These are phyloP conservation scores for Trachymyrmex cornetzi DNA, from an alignment of 1,140 invertebrate genomes.

Conservation along the genomic window DNA sequence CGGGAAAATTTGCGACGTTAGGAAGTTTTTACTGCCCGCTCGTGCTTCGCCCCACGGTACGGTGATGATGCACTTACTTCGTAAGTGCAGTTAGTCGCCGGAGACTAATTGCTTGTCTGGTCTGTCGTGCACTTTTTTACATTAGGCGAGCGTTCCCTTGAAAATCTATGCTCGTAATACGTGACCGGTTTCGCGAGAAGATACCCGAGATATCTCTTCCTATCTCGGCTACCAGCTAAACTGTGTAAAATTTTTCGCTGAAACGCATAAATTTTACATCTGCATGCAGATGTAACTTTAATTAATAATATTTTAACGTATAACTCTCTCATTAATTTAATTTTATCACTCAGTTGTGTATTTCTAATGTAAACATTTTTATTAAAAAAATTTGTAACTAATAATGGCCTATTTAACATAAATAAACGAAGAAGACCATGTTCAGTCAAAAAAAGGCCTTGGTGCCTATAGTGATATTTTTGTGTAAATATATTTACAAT, in stretches of 20 bases:
- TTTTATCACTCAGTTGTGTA: not conserved
- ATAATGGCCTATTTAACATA: too few relatives aligned
- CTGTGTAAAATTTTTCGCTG: not conserved
- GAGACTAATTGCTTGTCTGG: slow-evolving; percentile 59
- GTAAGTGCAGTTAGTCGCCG: slow-evolving; percentile 57
- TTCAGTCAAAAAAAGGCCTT: too few relatives aligned
- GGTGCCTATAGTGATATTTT: too few relatives aligned
- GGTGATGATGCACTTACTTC: slow-evolving; percentile 56
- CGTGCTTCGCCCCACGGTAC: slow-evolving; percentile 7
- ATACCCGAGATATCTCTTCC: not conserved
- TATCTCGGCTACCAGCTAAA: not conserved
- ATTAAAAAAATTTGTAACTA: too few relatives aligned
- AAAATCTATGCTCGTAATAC: slow-evolving; percentile 57
- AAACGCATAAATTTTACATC: not conserved
- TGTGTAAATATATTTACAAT: too few relatives aligned
- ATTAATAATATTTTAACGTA: not conserved
- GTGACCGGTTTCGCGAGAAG: slow-evolving; percentile 50
- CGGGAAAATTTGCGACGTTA: slow-evolving; percentile 54
- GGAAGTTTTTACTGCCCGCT: slow-evolving; percentile 56
- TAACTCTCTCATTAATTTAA: not conserved
- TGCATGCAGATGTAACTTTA: not conserved
- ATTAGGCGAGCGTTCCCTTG: slow-evolving; percentile 10
- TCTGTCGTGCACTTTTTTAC: slow-evolving; percentile 40
- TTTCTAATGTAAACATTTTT: not conserved
- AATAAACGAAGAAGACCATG: too few relatives aligned